Evolutionary conservation across 2,797 vertebrate species (phyloP).

Genomic region (Eptatretus atami): DNA sequence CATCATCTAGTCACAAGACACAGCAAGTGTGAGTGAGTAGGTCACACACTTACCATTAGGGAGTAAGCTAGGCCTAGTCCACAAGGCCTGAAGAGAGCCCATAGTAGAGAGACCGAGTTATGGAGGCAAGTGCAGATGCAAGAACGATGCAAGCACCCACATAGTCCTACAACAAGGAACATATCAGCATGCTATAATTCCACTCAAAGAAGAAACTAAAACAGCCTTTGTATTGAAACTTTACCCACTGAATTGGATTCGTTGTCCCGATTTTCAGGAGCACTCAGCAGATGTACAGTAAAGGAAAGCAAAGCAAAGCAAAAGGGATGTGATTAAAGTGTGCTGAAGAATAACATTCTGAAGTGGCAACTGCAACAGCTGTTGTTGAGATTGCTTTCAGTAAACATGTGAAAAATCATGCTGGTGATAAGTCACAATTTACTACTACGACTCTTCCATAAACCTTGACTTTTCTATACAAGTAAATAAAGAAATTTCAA

Average conservation of each 20-base stretch:
- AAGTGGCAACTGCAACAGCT: no score
- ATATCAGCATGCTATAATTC: no score
- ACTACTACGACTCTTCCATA: no score
- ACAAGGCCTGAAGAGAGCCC: constrained; percentile 54
- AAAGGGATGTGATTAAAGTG: background rate
- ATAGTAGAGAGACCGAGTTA: constrained; percentile 43
- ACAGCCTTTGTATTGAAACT: background rate
- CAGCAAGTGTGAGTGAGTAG: no score
- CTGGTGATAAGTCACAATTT: no score
- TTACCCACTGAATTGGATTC: background rate
- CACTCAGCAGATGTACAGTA: background rate
- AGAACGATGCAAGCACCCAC: constrained; percentile 79
- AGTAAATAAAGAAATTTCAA: no score
- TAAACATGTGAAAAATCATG: no score
- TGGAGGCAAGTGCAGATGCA: constrained; percentile 76
- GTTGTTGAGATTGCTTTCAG: no score
- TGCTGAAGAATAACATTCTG: no score
- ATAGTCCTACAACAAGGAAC: constrained; percentile 33
- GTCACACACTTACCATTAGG: constrained; percentile 43
- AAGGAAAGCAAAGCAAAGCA: background rate
- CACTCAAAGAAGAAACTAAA: no score
- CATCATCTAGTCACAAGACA: no score
- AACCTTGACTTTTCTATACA: no score
- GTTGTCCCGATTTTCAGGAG: background rate
- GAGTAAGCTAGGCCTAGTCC: constrained; percentile 76